Conservation (phyloP, 1,140 invertebrate genomes). For the Dinothrombium tinctorium region DNA sequence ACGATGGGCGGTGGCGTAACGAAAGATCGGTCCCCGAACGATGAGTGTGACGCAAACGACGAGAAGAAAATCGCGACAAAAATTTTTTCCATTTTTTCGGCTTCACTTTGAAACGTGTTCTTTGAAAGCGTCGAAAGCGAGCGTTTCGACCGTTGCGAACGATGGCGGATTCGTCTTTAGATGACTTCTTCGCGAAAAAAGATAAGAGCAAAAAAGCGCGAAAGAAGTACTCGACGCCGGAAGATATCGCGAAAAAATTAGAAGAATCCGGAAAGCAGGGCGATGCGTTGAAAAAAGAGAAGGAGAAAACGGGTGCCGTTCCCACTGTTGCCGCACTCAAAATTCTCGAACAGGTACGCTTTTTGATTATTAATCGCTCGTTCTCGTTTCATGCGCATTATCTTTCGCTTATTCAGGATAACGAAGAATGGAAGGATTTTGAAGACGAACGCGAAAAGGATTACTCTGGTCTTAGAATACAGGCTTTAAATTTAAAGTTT, state of each 20-base stretch:
- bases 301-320: constrained; percentile 11
- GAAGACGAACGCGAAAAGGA: constrained; percentile 59
- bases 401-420: constrained; percentile 26
- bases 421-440: constrained; percentile 68
- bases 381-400: background rate
- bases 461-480: constrained; percentile 72
- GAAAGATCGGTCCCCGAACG: too few relatives aligned
- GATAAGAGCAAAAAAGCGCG: constrained; percentile 58
- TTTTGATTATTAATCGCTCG: background rate
- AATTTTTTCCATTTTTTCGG: too few relatives aligned
- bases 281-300: constrained; percentile 30
- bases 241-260: constrained; percentile 44
- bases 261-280: constrained; percentile 15
- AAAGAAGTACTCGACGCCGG: constrained; percentile 48
- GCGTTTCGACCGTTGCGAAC: too few relatives aligned
- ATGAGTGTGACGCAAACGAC: too few relatives aligned
- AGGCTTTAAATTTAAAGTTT: constrained; percentile 31
- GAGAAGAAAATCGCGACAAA: too few relatives aligned
- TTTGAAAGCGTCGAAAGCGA: too few relatives aligned
- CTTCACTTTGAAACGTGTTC: too few relatives aligned
- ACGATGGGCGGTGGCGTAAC: too few relatives aligned
- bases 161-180: constrained; percentile 25
- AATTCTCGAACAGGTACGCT: background rate
- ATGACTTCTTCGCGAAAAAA: constrained; percentile 82
- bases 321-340: background rate